Evolutionary conservation across 2,888 invertebrate genomes (phyloP).

Genomic region (Tanypteryx hageni): DNA sequence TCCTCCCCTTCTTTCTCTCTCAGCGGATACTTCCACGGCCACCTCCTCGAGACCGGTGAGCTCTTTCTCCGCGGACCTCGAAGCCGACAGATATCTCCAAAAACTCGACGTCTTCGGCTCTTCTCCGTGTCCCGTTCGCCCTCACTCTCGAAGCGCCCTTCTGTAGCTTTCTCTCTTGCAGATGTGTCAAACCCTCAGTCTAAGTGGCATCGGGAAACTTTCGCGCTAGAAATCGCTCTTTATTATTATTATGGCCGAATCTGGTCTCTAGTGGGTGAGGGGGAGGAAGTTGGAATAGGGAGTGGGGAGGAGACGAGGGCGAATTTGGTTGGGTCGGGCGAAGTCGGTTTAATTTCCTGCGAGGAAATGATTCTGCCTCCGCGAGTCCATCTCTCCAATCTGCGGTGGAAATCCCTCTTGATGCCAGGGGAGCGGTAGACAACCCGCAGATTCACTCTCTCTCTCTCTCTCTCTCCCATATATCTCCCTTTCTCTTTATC

Average conservation of each 20-base stretch:
- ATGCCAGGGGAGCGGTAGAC: background rate
- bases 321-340: background rate
- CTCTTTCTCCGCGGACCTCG: background rate
- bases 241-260: background rate
- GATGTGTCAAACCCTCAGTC: background rate
- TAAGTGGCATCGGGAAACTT: background rate
- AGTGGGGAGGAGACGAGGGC: background rate
- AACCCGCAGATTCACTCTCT: background rate
- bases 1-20: background rate
- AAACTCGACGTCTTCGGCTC: background rate
- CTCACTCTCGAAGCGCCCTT: background rate
- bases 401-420: conserved; percentile 10
- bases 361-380: conserved; percentile 20
- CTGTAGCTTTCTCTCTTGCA: background rate
- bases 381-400: conserved; percentile 18
- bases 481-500: background rate
- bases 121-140: background rate
- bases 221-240: background rate
- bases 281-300: background rate
- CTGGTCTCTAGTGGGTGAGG: background rate
- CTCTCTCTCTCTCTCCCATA: background rate
- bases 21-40: background rate
- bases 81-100: background rate
- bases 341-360: conserved; percentile 27
- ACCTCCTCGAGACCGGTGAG: background rate